Percentiles rank a stretch among this genome's conserved stretches.
phyloP scores from a whole-genome alignment of 2,888 invertebrate species.

The Creontiades dilutus region DNA sequence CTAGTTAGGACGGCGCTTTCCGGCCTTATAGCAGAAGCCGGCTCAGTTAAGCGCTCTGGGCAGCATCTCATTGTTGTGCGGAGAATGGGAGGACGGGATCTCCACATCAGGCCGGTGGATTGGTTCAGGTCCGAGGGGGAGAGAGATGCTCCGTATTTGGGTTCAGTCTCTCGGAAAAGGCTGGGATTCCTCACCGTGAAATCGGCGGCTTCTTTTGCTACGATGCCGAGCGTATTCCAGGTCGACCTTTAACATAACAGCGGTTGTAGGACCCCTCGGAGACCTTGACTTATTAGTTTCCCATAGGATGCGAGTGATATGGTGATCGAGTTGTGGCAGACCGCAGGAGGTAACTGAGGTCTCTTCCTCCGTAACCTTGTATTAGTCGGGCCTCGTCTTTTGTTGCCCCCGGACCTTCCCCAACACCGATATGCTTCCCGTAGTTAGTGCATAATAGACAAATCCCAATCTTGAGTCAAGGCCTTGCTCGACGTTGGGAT shows the following conservation, averaged over 20 bases:
- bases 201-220: conserved; percentile 30
- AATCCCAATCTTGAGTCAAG: too few relatives aligned
- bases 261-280: conserved; percentile 31
- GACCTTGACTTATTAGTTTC: conserved; percentile 62
- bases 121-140: conserved; percentile 1
- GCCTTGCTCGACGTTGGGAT: too few relatives aligned
- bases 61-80: conserved; percentile 29
- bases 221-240: neutral
- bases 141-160: conserved; percentile 40
- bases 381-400: too few relatives aligned
- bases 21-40: conserved; percentile 13
- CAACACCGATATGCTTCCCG: too few relatives aligned
- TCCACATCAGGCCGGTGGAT: conserved; percentile 11
- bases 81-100: neutral
- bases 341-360: too few relatives aligned
- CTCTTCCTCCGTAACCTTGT: too few relatives aligned
- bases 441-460: too few relatives aligned
- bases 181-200: conserved; percentile 38
- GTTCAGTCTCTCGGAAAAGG: conserved; percentile 45
- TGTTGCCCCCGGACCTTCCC: too few relatives aligned
- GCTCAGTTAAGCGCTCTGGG: neutral
- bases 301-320: conserved; percentile 58
- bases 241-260: conserved; percentile 37
- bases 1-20: conserved; percentile 44
- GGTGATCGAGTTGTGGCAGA: conserved; percentile 27